Conservation (phyloP, 2,113 vertebrate species). For the Macaca fascicularis region T2T-MFA8v1.1 NC_088380.1:8091001-8091500, state of each 20-base stretch:
- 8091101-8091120: neutral
- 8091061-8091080: rapidly evolving
- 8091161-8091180: too few species aligned
- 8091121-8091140: neutral
- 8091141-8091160: neutral
- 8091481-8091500: neutral
- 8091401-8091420: rapidly evolving
- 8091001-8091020: neutral
- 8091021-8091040: too few species aligned
- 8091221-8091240: too few species aligned
- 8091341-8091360: neutral
- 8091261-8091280: too few species aligned
- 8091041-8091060: too few species aligned
- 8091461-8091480: rapidly evolving
- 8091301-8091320: neutral
- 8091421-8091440: rapidly evolving
- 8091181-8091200: neutral
- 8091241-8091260: rapidly evolving
- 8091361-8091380: neutral
- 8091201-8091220: too few species aligned
- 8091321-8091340: too few species aligned
- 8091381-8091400: rapidly evolving
- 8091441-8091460: rapidly evolving
- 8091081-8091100: neutral
- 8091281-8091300: neutral